Base-by-base conservation (phyloP, 2,797 vertebrate genomes). In the Anguilla pacifica region DNA sequence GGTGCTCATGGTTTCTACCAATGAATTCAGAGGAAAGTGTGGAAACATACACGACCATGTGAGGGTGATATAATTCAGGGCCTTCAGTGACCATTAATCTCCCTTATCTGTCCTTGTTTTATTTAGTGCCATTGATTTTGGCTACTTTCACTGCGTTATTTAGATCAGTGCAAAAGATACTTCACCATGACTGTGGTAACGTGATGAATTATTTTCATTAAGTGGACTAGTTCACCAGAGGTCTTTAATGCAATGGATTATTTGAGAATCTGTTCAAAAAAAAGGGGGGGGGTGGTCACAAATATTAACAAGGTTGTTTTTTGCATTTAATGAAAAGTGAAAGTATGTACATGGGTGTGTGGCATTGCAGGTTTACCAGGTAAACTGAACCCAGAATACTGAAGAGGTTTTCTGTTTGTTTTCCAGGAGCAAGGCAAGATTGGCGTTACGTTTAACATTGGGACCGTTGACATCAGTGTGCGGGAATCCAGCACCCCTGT, bases 381-480 rank as follows among this genome's bases (percentile, higher is more conserved):
- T 79, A 79, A 79, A 79, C 74, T 46, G 39, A 79, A 22, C 17
- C 13, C 39, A 22, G 35, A 79, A 17, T 79, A 43, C 49, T 57
- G 57, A 85, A 61, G 19, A 67, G 39, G 70, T 49, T 15, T 89
- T 93, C 86, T 86, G 51, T 74, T 91, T 94, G 87, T 89, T 55
- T 61, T 96, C 95, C 89, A 99, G 98, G 97, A 98, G 92, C 98
- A 99, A 96, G 98, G 98, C 77, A 99, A 99, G 95, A 98, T 99
- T 82, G 97, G 98, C 35, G 98, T 99, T 89, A 98, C 97, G 6
- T 99, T 99, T 95, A 99, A 99, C 94, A 98, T 99, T 28, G 98
- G 98, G 84, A 98, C 97, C 0, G 96, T 97, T 91, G 98, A 99
- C 88, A 99, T 99, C 92, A 96, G 95, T 57, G 98, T 99, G 91